Evolutionary conservation across 2,113 vertebrate genomes (phyloP).

Genomic region (Bombycilla garrulus): DNA sequence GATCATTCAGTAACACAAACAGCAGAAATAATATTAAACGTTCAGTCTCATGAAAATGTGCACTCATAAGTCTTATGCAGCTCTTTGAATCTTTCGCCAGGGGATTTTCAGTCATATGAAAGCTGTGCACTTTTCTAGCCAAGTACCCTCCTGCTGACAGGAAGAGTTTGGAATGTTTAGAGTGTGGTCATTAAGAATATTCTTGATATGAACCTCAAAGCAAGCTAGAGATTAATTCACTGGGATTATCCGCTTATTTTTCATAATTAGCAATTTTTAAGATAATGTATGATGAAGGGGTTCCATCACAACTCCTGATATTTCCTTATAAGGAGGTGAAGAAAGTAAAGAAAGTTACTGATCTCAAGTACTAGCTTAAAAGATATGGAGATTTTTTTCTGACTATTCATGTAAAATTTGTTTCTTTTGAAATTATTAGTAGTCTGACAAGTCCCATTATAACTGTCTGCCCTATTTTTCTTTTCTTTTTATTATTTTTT

Average conservation of each 20-base stretch:
- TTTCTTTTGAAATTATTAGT: not conserved
- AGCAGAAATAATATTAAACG: not conserved
- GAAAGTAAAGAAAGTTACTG: not conserved
- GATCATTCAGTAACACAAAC: not conserved
- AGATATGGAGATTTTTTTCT: not conserved
- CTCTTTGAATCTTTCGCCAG: not conserved
- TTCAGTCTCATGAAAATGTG: not conserved
- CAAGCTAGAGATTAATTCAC: not conserved
- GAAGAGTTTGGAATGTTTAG: fast-evolving
- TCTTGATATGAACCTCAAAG: not conserved
- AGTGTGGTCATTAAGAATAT: not conserved
- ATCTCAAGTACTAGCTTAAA: not conserved
- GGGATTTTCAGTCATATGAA: not conserved
- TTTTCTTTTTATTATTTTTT: not conserved
- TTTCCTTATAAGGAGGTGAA: not conserved
- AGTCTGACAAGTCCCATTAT: not conserved
- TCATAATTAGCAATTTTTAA: not conserved
- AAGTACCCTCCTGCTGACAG: not conserved
- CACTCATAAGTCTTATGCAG: not conserved
- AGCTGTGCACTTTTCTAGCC: not conserved
- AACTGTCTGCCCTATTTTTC: not conserved
- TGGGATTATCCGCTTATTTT: not conserved
- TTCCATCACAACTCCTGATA: not conserved
- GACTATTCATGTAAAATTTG: not conserved
- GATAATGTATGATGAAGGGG: not conserved